Evolutionary conservation across 1,140 invertebrate genomes (phyloP).

Genomic region (Steinernema khuongi): DNA sequence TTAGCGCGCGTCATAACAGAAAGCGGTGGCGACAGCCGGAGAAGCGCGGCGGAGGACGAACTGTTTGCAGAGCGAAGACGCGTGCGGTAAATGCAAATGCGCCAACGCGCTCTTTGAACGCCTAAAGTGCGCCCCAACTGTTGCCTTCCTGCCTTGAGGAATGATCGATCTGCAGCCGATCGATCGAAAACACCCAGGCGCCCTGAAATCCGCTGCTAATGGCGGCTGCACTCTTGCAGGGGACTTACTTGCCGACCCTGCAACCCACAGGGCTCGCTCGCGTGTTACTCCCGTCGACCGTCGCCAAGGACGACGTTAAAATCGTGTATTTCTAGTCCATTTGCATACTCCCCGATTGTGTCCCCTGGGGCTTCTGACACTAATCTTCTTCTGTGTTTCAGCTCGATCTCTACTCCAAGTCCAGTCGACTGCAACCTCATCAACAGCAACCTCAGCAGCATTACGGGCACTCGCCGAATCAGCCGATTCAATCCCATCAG

Average conservation of each 20-base stretch:
- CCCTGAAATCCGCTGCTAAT: not conserved
- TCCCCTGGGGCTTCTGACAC: not conserved
- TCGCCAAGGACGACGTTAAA: slow-evolving; percentile 10
- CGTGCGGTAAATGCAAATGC: slow-evolving; percentile 13
- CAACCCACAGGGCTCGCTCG: not conserved
- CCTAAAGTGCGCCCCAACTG: slow-evolving; percentile 7
- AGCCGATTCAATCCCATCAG: not conserved
- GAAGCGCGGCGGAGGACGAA: not conserved
- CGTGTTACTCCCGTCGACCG: not conserved
- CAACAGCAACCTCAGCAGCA: not conserved
- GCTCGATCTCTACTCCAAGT: slow-evolving; percentile 1
- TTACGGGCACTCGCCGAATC: slow-evolving; percentile 1
- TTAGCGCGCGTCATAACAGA: not conserved
- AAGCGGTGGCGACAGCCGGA: not conserved
- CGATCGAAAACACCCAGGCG: not conserved
- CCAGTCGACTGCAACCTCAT: not conserved
- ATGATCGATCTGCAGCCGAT: not conserved
- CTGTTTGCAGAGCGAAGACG: slow-evolving; percentile 2
- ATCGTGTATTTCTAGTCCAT: slow-evolving; percentile 1
- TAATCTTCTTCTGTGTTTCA: not conserved
- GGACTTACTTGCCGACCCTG: not conserved
- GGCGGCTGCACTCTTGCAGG: not conserved
- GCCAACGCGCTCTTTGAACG: slow-evolving; percentile 7
- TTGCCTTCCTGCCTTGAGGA: not conserved
- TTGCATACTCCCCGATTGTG: not conserved